Conservation (phyloP, 2,888 invertebrate genomes). For the Ennomos erosarius region DNA sequence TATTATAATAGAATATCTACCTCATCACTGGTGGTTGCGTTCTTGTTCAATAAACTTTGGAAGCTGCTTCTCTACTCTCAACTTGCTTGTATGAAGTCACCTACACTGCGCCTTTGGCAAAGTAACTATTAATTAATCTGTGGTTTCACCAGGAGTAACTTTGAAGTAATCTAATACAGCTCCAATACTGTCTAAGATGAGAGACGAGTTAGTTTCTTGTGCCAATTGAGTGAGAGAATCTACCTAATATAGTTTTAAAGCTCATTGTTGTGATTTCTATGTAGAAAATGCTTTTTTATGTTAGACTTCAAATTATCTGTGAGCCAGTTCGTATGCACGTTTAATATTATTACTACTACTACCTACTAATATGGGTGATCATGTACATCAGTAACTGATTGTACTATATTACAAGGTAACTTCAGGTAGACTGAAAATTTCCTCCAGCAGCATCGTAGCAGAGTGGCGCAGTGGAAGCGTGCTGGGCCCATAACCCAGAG, state of each 20-base stretch:
- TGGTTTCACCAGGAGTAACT: conserved; percentile 92
- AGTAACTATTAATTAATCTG: conserved; percentile 3
- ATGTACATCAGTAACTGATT: no score
- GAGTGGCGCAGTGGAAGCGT: conserved; percentile 94
- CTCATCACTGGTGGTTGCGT: conserved; percentile 13
- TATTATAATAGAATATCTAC: no score
- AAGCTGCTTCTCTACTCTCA: conserved; percentile 21
- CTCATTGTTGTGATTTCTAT: no score
- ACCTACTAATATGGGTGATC: no score
- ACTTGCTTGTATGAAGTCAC: conserved; percentile 3
- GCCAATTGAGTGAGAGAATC: neutral
- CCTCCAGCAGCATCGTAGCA: conserved; percentile 54
- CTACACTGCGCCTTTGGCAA: neutral
- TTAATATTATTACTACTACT: no score
- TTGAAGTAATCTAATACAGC: conserved; percentile 79
- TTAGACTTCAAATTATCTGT: no score
- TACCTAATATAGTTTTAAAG: neutral
- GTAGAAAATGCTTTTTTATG: no score
- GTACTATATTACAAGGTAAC: no score
- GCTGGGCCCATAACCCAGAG: conserved; percentile 96
- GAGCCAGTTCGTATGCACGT: no score
- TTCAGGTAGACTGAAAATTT: no score
- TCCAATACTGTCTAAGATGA: neutral
- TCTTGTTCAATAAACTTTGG: conserved; percentile 40
- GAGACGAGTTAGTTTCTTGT: neutral